Base-by-base conservation (phyloP, 2,113 vertebrate genomes). In the Azemiops feae region DNA sequence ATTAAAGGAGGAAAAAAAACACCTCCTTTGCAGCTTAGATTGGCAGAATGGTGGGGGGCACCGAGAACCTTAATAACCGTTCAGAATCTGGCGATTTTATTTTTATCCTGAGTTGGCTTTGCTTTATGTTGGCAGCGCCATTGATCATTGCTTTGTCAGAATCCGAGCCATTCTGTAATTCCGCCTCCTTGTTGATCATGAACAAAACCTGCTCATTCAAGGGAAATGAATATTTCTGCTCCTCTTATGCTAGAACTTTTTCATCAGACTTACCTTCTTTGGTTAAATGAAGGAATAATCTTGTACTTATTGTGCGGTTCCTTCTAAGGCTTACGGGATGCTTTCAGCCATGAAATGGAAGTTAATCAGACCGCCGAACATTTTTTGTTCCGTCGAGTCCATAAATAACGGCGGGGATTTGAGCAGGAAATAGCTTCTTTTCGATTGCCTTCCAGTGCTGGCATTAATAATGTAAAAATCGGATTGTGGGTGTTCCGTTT, bases 331-430 rank as follows among this genome's bases (percentile, higher is more conserved):
- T 94, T 93, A 92, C 94, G 55, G 85, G 88, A 96, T 95, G 95
- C 92, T 85, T 94, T 89, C 92, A 89, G 91, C 86, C 95, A 92
- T 94, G 91, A 92, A 96, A 91, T 89, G 30, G 93, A 55, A 94
- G 94, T 95, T 95, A 95, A 90, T 89, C 89, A 92, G 95, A 87
- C 94, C 89, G 91, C 94, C 92, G 92, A 95, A 92, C 50, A 85
- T 23, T 95, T 94, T 50, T 95, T 91, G 92, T 90, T 69, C 14
- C 47, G 39, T 94, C 25, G 92, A 88, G 64, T 64, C 91, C 90
- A 92, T 94, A 93, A 95, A 55, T 94, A 92, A 93, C 50, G 93
- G 87, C 90, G 55, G 91, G 25, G 94, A 93, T 93, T 58, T 12
- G 53, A 91, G 55, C 0, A 4, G 39, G 69, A 94, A 95, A 69